Evolutionary conservation across 1,140 invertebrate species (phyloP), one percentile per base, ranked within the genome.

Genomic region (Diorhabda sublineata): DNA sequence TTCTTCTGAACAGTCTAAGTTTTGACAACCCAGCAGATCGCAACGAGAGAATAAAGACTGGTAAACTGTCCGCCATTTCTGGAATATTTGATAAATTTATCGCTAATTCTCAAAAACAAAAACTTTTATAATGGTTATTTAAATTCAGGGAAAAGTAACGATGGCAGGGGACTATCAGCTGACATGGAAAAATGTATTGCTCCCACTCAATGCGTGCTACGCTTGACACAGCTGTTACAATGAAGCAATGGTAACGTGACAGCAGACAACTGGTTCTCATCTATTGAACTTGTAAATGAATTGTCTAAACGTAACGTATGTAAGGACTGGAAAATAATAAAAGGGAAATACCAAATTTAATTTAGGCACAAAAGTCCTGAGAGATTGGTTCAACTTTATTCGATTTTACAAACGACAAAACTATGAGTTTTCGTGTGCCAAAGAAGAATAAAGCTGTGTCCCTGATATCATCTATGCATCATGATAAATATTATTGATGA

Each of bases 191-290:
- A 69, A 43, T 60, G 66, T 42, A 42, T 9, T 2, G 58, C 52
- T 6, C 70, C 69, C 60, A 75, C 71, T 67, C 72, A 73, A 61
- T 71, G 67, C 41, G 75, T 81, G 5, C 7, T 76, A 45, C 63
- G 78, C 65, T 68, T 82, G 8, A 56, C 64, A 2, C 73, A 75
- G 70, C 67, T 68, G 64, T 74, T 80, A 41, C 62, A 75, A 64
- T 71, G 73, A 2, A 66, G 74, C 5, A 77, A 81, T 47, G 62
- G 77, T 26, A 82, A 82, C 61, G 64, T 83, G 0, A 83, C 78
- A 3, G 71, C 71, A 3, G 81, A 82, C 59, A 82, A 83, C 57
- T 82, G 78, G 77, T 83, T 80, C 72, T 73, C 71, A 42, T 74
- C 71, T 56, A 70, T 75, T 44, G 70, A 74, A 73, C 67, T 77